Conservation (phyloP, 1,140 invertebrate species). For the Sinella curviseta region DNA sequence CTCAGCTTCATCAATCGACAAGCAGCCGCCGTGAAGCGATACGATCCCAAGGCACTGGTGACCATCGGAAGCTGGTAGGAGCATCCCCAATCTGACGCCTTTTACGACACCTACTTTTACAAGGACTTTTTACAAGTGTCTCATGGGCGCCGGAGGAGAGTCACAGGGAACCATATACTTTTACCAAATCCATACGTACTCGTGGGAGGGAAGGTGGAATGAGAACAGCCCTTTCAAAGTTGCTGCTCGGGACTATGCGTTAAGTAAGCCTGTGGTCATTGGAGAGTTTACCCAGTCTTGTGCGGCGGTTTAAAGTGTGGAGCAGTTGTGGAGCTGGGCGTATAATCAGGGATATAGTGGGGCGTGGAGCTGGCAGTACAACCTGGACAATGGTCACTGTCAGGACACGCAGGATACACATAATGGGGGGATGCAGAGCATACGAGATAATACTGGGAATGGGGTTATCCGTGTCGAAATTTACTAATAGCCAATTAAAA, state of each 20-base stretch:
- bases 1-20: constrained; percentile 55
- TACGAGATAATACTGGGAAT: background rate
- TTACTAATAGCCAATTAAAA: background rate
- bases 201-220: constrained; percentile 48
- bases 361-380: constrained; percentile 54
- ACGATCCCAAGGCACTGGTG: constrained; percentile 54
- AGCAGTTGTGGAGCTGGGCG: constrained; percentile 52
- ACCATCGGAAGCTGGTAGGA: constrained; percentile 55
- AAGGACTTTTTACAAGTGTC: constrained; percentile 54
- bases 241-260: constrained; percentile 49
- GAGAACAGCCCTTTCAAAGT: constrained; percentile 54
- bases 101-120: constrained; percentile 52
- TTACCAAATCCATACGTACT: constrained; percentile 55
- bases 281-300: constrained; percentile 54
- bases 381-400: constrained; percentile 50
- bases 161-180: constrained; percentile 51
- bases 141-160: constrained; percentile 52
- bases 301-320: constrained; percentile 50
- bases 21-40: constrained; percentile 53
- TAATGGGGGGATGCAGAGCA: constrained; percentile 47
- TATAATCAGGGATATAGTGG: constrained; percentile 55
- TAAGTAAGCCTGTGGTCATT: constrained; percentile 56
- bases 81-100: constrained; percentile 53
- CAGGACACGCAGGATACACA: constrained; percentile 50
- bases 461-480: background rate